A percentile compares a stretch with the other conserved stretches of the same genome.
Evolutionary conservation across 2,888 invertebrate species (phyloP).

Genomic region (Clostera curtula): DNA sequence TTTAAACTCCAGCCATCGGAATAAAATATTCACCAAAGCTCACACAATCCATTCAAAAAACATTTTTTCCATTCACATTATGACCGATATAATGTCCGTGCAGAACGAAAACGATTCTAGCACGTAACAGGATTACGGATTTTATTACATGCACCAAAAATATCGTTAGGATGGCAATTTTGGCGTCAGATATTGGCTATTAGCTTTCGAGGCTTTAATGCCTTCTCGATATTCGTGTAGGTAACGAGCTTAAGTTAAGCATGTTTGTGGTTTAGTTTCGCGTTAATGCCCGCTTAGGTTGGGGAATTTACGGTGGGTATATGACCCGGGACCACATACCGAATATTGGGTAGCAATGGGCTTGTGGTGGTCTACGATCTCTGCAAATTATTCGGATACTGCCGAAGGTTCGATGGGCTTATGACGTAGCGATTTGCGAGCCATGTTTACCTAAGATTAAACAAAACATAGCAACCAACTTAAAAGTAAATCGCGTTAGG

Average conservation of each 20-base stretch:
- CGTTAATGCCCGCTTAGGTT: constrained; percentile 13
- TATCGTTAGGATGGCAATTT: constrained; percentile 72
- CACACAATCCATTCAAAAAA: constrained; percentile 10
- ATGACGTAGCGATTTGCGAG: too few relatives aligned
- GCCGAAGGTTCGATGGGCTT: too few relatives aligned
- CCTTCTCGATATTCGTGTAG: constrained; percentile 60
- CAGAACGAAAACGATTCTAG: constrained; percentile 46
- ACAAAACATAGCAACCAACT: too few relatives aligned
- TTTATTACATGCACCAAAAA: constrained; percentile 69
- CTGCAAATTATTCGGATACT: too few relatives aligned
- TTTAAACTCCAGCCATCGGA: constrained; percentile 1
- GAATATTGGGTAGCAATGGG: too few relatives aligned
- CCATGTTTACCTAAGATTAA: too few relatives aligned
- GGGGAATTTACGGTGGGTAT: background rate
- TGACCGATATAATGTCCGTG: constrained; percentile 37
- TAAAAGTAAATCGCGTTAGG: too few relatives aligned
- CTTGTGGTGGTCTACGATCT: too few relatives aligned
- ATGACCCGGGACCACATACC: too few relatives aligned
- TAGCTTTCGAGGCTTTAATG: constrained; percentile 61
- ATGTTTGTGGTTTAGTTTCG: constrained; percentile 42
- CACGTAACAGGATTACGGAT: constrained; percentile 62
- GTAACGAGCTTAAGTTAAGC: constrained; percentile 45
- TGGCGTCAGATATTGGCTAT: constrained; percentile 70
- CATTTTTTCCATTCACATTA: constrained; percentile 20
- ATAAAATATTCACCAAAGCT: constrained; percentile 20